These are phyloP conservation scores for Sinosuthora webbiana DNA, from an alignment of 2,113 vertebrate genomes.

Conservation along the genomic window DNA sequence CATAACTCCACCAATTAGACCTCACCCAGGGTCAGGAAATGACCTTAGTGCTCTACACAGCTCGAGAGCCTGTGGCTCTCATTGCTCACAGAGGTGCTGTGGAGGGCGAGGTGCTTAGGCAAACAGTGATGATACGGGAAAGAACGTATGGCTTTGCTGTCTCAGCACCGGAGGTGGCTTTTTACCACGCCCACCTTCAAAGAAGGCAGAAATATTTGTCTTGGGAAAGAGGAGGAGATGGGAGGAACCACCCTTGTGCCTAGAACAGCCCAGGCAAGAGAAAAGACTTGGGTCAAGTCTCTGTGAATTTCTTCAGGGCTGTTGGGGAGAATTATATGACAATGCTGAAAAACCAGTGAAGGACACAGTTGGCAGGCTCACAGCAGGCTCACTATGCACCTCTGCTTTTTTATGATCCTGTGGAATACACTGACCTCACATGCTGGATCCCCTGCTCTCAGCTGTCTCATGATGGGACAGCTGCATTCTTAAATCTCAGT, in stretches of 20 bases:
- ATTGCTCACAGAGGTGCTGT: neutral
- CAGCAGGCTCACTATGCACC: neutral
- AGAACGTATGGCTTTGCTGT: neutral
- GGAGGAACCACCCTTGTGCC: neutral
- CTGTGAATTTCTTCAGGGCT: neutral
- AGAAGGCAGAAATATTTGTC: neutral
- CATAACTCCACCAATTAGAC: neutral
- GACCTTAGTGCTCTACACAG: neutral
- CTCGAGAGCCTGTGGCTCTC: neutral
- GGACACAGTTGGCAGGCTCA: neutral
- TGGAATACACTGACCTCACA: neutral
- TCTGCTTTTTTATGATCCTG: neutral
- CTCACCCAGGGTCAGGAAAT: neutral
- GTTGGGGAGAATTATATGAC: neutral
- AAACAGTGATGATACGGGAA: neutral
- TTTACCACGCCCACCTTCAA: neutral
- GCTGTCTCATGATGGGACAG: neutral
- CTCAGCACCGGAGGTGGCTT: slow-evolving; percentile 31
- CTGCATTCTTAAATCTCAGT: neutral
- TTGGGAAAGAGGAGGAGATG: slow-evolving; percentile 1
- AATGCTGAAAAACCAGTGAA: accelerated
- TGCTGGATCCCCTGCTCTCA: neutral
- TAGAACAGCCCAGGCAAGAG: neutral
- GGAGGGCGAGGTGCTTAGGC: neutral
- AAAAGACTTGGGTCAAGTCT: neutral